Evolutionary conservation across 2,797 vertebrate species (phyloP), one percentile per base, ranked within the genome.

Genomic region (Botia kubotai): DNA sequence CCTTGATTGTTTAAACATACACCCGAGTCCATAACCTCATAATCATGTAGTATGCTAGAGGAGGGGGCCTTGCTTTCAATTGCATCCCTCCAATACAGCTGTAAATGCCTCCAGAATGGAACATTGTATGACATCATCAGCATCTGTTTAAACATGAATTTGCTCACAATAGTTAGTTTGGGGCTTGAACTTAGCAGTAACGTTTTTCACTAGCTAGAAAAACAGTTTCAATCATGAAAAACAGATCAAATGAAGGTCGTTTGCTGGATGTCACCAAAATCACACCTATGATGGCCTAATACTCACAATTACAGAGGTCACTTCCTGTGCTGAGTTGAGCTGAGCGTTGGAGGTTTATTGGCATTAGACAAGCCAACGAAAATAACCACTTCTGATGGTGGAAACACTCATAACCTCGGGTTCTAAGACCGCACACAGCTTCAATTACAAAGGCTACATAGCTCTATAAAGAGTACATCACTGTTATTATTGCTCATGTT

Each of bases 71-170:
- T 72, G 74, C 33, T 62, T 75, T 76, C 50, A n/a, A 82, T 89
- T 87, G 83, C 84, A 86, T 68, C 75, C 81, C 84, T 86, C 77
- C 79, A 86, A 43, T 84, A 79, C 87, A 87, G 76, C 82, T 79
- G 52, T 77, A 85, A 85, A 75, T 68, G 84, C 76, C 77, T 81
- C 14, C 62, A 81, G 55, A 82, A 57, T 81, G 83, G 88, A 87
- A 90, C 87, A 86, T 85, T 86, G 82, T 60, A 88, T 91, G 91
- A 91, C 88, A 90, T 94, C 92, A 92, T 81, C 82, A 52, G 77
- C 81, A 55, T 73, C 76, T 76, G 82, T 52, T 58, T 67, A 46
- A 58, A 46, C 33, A 46, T 57, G 48, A 60, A 17, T n/a, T 75
- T 75, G 11, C 39, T 85, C 72, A 63, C 67, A 77, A 73, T 77